Evolutionary conservation across 2,113 vertebrate genomes (phyloP), one percentile per base, ranked within the genome.

Genomic region (Dendrocopos noguchii): DNA sequence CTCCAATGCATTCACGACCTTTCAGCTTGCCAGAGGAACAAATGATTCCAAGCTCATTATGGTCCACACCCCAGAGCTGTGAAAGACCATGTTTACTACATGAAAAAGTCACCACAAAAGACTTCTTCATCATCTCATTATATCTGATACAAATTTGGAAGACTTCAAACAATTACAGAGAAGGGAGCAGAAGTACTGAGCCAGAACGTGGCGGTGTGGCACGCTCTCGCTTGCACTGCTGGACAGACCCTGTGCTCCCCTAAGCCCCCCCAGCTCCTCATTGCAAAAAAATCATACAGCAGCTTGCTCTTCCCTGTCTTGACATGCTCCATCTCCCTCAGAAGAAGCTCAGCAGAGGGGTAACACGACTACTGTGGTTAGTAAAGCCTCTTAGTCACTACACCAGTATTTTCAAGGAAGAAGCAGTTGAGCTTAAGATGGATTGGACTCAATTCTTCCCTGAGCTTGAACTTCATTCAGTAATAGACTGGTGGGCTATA

Each of bases 61-160:
- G 8, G 88, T 12, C 91, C 84, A 92, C 91, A 68, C 91, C 91
- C 88, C 88, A 82, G 75, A 79, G 92, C 92, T 92, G 87, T 90
- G 80, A 96, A 96, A 89, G 89, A 66, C 87, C 60, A 79, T 80
- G 87, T 80, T 93, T 89, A 63, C 92, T 92, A 94, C 78, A 84
- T 36, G 78, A 88, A 82, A 74, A 95, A 92, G 87, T 88, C 85
- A 93, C 88, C 73, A 86, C 88, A 94, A 92, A 93, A 89, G 78
- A 64, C 59, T 6, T 25, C 78, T 79, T 88, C 94, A 87, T 91
- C 50, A 28, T 91, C 91, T 96, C 92, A 73, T 94, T 95, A 73
- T 50, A 89, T 34, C 53, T 0, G 1, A 88, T 71, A 53, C 77
- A 84, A 78, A 85, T 84, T 71, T 94, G 91, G 91, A 89, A 89